Base-by-base conservation (phyloP, 2,797 vertebrate genomes). In the Spinus olivaceus region DNA sequence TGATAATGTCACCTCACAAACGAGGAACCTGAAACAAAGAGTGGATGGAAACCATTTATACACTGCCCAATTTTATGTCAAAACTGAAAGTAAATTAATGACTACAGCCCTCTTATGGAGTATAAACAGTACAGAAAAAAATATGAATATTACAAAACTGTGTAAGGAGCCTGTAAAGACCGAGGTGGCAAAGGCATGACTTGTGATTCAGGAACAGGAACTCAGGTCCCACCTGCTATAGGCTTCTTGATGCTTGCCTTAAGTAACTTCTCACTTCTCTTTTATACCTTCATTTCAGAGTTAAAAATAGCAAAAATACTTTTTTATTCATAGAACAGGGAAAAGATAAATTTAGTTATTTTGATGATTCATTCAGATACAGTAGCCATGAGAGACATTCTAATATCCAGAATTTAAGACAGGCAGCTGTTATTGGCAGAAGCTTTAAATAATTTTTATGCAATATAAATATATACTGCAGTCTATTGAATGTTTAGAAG, bases 331-430 rank as follows among this genome's bases (percentile, higher is more conserved):
- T 21, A 84, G 54, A 94, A 76, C 5, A 50, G n/a, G 21, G 32
- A 59, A 89, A 90, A 91, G n/a, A 81, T 49, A 76, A 78, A 90
- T 91, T 90, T 61, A 65, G 61, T 69, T 83, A 76, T 90, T 90
- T 78, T 69, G 77, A 83, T 88, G 85, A 93, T 71, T 91, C 81
- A 82, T 64, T 95, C 78, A 80, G 33, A 73, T 47, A 82, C 60
- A 82, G 79, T 42, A 94, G 61, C 30, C 44, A 74, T 22, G 57
- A 37, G 50, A 89, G 49, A 65, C 69, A 67, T 78, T 78, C 65
- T 83, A 47, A 92, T 66, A 88, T 15, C n/a, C 88, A 83, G n/a
- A 69, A n/a, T 63, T 30, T 82, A 70, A 85, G 53, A 65, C 39
- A 72, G 37, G 30, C 33, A 89, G 61, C 35, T 9, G 0, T 37